A percentile compares a stretch with the other conserved stretches of the same genome.
Conservation (phyloP, 2,888 invertebrate species). For the Noctua janthina region DNA sequence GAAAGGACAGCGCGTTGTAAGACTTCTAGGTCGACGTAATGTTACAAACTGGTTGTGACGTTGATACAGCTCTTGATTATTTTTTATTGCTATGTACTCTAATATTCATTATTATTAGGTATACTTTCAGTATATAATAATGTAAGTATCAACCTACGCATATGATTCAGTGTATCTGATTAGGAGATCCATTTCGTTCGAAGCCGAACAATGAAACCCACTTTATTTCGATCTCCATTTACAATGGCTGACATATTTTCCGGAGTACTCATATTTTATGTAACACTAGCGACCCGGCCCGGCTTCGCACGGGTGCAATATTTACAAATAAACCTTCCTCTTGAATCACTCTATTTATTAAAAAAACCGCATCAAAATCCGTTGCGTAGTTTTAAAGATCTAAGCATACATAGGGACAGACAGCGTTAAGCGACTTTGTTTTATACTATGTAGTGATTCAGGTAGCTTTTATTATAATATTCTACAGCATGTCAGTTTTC, state of each 20-base stretch:
- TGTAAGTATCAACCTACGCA: constrained; percentile 13
- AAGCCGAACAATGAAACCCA: constrained; percentile 34
- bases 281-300: background rate
- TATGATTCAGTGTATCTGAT: constrained; percentile 33
- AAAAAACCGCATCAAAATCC: no score
- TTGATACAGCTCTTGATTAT: constrained; percentile 6
- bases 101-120: constrained; percentile 16
- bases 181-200: constrained; percentile 39
- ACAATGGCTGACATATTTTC: constrained; percentile 15
- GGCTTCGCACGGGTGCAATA: no score
- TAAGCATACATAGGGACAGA: no score
- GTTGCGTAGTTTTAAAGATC: no score
- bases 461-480: constrained; percentile 14
- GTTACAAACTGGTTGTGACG: constrained; percentile 10
- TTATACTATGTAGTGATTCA: background rate
- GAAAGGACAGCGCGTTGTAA: constrained; percentile 36
- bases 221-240: constrained; percentile 22
- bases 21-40: constrained; percentile 39
- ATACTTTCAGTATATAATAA: constrained; percentile 20
- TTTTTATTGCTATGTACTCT: constrained; percentile 3
- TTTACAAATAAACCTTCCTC: no score
- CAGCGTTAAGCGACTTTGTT: no score
- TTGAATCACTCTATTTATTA: no score
- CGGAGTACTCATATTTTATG: background rate
- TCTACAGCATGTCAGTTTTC: background rate